Evolutionary conservation across 2,797 vertebrate species (phyloP).

Genomic region (Tachyglossus aculeatus): DNA sequence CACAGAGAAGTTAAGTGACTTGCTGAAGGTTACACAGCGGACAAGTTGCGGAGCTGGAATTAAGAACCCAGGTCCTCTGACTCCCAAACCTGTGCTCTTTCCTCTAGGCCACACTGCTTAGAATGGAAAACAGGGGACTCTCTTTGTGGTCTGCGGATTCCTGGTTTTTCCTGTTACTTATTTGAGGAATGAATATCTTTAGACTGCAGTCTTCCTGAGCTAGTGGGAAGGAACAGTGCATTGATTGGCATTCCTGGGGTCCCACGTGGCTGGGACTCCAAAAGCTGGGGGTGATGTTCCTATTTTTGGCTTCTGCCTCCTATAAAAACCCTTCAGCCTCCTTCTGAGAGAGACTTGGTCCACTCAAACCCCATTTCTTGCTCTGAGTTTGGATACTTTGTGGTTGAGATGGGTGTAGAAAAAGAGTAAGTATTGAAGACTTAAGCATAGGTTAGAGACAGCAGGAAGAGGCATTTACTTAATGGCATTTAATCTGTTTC

Average conservation of each 20-base stretch:
- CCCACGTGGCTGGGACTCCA: background rate
- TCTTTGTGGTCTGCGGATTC: background rate
- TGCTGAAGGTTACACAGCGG: too few relatives aligned
- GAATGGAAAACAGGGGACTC: background rate
- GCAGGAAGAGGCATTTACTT: background rate
- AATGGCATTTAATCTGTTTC: background rate
- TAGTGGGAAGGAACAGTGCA: background rate
- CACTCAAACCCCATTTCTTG: background rate
- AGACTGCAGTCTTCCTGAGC: background rate
- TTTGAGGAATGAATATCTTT: background rate
- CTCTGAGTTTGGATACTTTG: background rate
- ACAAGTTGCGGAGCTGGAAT: background rate
- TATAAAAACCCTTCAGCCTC: background rate
- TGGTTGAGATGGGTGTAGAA: conserved; percentile 8
- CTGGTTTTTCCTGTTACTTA: background rate
- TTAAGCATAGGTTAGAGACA: background rate
- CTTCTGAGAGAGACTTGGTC: background rate
- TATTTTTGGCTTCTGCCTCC: conserved; percentile 16
- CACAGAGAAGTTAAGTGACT: background rate
- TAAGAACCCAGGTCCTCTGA: background rate
- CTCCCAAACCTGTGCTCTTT: background rate
- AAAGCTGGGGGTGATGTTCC: background rate
- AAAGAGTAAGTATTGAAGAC: conserved; percentile 1
- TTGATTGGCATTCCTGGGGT: background rate
- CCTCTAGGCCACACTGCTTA: background rate